Evolutionary conservation across 2,797 vertebrate genomes (phyloP).

Genomic region (Crocidura indochinensis): DNA sequence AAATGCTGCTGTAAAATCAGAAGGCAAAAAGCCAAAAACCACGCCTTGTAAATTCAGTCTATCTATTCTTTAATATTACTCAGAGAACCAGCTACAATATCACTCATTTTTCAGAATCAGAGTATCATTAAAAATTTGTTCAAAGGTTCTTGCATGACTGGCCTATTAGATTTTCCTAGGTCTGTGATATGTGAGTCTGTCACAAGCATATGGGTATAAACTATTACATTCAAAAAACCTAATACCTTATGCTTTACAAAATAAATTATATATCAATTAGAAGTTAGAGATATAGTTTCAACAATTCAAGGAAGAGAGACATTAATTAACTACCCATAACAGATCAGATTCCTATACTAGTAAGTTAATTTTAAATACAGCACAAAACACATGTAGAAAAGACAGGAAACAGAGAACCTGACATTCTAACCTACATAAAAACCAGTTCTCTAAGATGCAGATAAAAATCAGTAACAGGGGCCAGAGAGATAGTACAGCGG

Average conservation of each 20-base stretch:
- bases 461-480: conserved; percentile 40
- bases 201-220: conserved; percentile 33
- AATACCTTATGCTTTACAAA: background rate
- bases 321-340: background rate
- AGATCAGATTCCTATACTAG: conserved; percentile 56
- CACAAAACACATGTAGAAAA: conserved; percentile 46
- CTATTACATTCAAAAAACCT: background rate
- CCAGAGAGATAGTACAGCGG: too few species aligned
- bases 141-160: conserved; percentile 1
- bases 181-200: background rate
- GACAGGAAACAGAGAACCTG: conserved; percentile 23
- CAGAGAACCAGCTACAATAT: background rate
- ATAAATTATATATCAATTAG: background rate
- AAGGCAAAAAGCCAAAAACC: background rate
- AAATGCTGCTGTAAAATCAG: too few species aligned
- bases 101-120: background rate
- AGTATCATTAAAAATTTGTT: conserved; percentile 34
- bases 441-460: conserved; percentile 36
- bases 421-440: conserved; percentile 40
- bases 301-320: background rate
- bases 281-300: conserved; percentile 16
- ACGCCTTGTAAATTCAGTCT: conserved; percentile 31
- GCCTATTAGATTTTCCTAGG: background rate
- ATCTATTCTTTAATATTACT: background rate
- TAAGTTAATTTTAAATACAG: conserved; percentile 57